phyloP scores from a whole-genome alignment of 2,888 invertebrate species.

The Lepidocyrtoides sp. region DNA sequence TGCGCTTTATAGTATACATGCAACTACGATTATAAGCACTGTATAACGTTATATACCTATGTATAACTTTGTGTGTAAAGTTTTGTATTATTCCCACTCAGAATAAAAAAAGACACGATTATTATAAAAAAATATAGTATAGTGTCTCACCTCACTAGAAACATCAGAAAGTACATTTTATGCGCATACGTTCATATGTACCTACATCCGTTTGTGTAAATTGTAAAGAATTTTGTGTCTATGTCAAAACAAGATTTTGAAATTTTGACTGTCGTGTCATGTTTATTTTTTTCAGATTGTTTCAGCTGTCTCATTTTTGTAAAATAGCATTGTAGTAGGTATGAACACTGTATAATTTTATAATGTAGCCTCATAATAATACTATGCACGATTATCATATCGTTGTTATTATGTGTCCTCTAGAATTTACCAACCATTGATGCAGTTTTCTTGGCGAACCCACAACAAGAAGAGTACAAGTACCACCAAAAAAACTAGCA shows the following conservation, averaged over 20 bases:
- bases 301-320: slow-evolving; percentile 32
- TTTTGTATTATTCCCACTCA: neutral
- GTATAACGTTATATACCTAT: no score
- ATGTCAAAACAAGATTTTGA: neutral
- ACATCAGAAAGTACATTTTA: neutral
- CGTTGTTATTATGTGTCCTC: neutral
- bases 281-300: slow-evolving; percentile 14
- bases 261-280: slow-evolving; percentile 35
- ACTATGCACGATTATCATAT: slow-evolving; percentile 10
- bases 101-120: slow-evolving; percentile 15
- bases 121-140: neutral
- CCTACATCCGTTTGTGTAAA: slow-evolving; percentile 15
- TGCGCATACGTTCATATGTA: no score
- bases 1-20: neutral
- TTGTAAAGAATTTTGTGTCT: neutral
- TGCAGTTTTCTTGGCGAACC: slow-evolving; percentile 20
- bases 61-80: neutral
- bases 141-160: slow-evolving; percentile 23
- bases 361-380: neutral
- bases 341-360: neutral
- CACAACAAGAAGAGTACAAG: neutral
- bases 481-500: neutral
- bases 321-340: neutral
- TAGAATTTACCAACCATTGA: no score
- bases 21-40: no score